These are phyloP conservation scores for Catharus fuscescens DNA, from an alignment of 2,113 vertebrate genomes.

Conservation along the genomic window DNA sequence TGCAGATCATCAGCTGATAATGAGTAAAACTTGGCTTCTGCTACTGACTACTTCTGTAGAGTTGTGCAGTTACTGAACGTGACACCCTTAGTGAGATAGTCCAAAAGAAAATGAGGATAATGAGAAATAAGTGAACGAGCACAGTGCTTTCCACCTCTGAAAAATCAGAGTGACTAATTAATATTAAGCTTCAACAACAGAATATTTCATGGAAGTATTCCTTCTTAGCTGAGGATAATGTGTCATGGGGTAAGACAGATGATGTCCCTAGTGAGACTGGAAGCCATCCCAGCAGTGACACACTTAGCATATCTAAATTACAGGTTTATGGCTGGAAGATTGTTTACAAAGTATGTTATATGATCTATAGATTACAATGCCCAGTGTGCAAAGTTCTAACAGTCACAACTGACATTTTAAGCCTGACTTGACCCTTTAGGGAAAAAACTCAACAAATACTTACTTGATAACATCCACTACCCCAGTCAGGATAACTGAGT, in stretches of 20 bases:
- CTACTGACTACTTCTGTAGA: neutral
- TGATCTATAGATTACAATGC: neutral
- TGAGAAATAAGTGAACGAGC: neutral
- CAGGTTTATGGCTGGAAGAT: neutral
- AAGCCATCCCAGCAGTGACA: neutral
- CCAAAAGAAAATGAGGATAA: neutral
- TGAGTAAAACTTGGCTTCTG: neutral
- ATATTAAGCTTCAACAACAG: neutral
- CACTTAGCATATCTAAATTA: neutral
- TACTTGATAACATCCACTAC: constrained; percentile 96
- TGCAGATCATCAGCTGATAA: neutral
- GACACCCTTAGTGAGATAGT: neutral
- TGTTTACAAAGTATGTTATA: neutral
- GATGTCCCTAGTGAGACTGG: neutral
- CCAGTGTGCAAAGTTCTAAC: neutral
- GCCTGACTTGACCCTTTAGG: neutral
- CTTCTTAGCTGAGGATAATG: neutral
- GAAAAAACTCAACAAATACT: neutral
- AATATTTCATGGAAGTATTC: neutral
- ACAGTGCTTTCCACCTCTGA: neutral
- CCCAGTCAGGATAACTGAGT: constrained; percentile 95
- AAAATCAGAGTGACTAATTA: neutral
- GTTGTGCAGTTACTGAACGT: neutral
- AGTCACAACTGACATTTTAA: neutral
- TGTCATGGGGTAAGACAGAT: neutral